phyloP scores from a whole-genome alignment of 2,888 invertebrate genomes.

The Pherbina coryleti region DNA sequence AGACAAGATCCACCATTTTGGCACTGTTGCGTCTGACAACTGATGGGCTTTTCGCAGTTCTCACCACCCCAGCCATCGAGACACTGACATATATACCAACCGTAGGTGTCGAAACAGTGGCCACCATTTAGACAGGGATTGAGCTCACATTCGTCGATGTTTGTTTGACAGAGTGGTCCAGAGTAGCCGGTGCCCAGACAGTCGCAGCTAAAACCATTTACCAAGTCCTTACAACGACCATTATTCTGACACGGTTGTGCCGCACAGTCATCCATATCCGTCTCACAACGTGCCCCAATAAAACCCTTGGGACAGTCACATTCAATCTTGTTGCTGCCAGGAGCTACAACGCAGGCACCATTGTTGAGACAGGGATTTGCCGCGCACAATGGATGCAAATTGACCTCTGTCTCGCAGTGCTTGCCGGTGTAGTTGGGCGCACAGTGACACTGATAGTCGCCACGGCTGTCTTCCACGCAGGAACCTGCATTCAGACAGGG shows the following conservation, averaged over 20 bases:
- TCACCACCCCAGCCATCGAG: slow-evolving; percentile 83
- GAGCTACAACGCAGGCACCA: slow-evolving; percentile 79
- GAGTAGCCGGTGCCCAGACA: slow-evolving; percentile 82
- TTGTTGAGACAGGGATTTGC: slow-evolving; percentile 84
- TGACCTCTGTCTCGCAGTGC: slow-evolving; percentile 81
- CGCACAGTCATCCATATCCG: slow-evolving; percentile 82
- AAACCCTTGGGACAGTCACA: slow-evolving; percentile 75
- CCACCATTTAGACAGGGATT: slow-evolving; percentile 81
- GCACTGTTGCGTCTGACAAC: slow-evolving; percentile 80
- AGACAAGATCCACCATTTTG: slow-evolving; percentile 81
- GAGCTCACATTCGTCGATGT: slow-evolving; percentile 84
- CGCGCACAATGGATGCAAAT: slow-evolving; percentile 79
- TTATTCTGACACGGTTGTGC: slow-evolving; percentile 78
- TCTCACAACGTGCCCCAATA: slow-evolving; percentile 71
- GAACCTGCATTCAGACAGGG: slow-evolving; percentile 82
- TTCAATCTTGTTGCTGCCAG: slow-evolving; percentile 72
- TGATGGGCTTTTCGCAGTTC: slow-evolving; percentile 77
- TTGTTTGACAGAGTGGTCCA: slow-evolving; percentile 80
- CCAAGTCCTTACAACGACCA: slow-evolving; percentile 80
- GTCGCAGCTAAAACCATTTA: slow-evolving; percentile 83
- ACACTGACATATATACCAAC: slow-evolving; percentile 83
- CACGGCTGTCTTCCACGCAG: slow-evolving; percentile 78
- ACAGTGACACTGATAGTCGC: slow-evolving; percentile 82
- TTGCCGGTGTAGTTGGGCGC: slow-evolving; percentile 76
- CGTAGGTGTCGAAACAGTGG: slow-evolving; percentile 86